Evolutionary conservation across 2,888 invertebrate species (phyloP).

Genomic region (Scaptomyza flava): DNA sequence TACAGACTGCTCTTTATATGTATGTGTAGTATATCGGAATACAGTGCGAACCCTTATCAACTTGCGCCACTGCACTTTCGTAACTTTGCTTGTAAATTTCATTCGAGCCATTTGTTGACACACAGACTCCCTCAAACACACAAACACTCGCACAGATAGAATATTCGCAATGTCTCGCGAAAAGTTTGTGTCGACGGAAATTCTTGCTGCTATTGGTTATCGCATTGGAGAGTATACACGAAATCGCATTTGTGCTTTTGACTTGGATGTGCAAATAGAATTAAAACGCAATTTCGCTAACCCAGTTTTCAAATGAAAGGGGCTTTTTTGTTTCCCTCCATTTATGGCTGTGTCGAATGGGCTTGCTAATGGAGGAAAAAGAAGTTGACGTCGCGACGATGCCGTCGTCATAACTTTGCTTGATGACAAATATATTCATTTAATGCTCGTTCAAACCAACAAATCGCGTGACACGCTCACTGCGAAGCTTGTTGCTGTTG

Average conservation of each 20-base stretch:
- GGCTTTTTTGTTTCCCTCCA: slow-evolving; percentile 15
- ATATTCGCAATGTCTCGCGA: slow-evolving; percentile 45
- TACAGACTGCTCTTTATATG: slow-evolving; percentile 5
- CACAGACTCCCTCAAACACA: slow-evolving; percentile 31
- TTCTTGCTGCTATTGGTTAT: slow-evolving; percentile 52
- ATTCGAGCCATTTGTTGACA: slow-evolving; percentile 77
- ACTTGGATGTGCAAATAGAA: slow-evolving; percentile 72
- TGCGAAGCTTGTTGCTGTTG: slow-evolving; percentile 54
- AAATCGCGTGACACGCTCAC: slow-evolving; percentile 75
- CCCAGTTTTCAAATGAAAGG: slow-evolving; percentile 47
- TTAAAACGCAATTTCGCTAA: slow-evolving; percentile 66
- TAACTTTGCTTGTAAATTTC: slow-evolving; percentile 78
- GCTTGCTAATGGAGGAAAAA: slow-evolving; percentile 61
- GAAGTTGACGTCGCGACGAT: slow-evolving; percentile 42
- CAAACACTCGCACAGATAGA: slow-evolving; percentile 19
- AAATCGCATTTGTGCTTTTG: slow-evolving; percentile 53
- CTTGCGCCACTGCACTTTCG: slow-evolving; percentile 63
- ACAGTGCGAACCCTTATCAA: slow-evolving; percentile 69
- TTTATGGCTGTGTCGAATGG: slow-evolving; percentile 30
- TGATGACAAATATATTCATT: slow-evolving; percentile 77
- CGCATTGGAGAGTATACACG: slow-evolving; percentile 27
- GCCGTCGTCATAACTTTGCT: slow-evolving; percentile 65
- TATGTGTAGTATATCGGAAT: neutral
- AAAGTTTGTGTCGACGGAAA: slow-evolving; percentile 61
- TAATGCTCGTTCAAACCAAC: slow-evolving; percentile 71